Conservation (phyloP, 1,140 invertebrate genomes). For the Zaprionus kolodkinae region DNA sequence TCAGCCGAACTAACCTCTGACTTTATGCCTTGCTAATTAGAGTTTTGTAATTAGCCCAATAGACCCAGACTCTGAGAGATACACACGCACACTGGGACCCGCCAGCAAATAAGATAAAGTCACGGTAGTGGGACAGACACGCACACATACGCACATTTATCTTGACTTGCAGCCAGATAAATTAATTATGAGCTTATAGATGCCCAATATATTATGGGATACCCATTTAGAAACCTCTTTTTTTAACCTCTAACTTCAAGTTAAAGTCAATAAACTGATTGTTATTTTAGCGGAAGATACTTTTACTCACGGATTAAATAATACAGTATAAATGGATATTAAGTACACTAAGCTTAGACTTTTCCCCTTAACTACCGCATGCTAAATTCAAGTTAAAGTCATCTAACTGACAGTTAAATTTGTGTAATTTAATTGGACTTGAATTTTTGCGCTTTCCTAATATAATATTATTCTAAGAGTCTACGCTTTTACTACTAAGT, state of each 20-base stretch:
- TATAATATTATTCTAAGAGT: too few species aligned
- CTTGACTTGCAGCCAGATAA: not conserved
- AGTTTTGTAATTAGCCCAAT: constrained; percentile 33
- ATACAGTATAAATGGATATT: too few species aligned
- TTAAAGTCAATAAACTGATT: not conserved
- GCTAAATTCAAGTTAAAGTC: not conserved
- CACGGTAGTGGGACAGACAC: not conserved
- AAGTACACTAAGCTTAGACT: too few species aligned
- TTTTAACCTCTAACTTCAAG: not conserved
- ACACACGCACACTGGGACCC: not conserved
- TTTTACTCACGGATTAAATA: too few species aligned
- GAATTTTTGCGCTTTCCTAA: too few species aligned
- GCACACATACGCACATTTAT: not conserved
- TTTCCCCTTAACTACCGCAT: too few species aligned
- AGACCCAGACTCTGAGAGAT: not conserved
- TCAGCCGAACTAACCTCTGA: constrained; percentile 32
- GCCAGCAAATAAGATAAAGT: constrained; percentile 5
- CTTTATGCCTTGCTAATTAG: constrained; percentile 33
- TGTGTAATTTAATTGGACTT: not conserved
- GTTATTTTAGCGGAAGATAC: not conserved
- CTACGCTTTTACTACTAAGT: too few species aligned
- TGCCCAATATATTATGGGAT: not conserved
- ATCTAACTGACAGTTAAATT: not conserved
- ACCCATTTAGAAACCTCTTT: not conserved
- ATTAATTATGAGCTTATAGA: not conserved